A percentile compares a stretch with the other conserved stretches of the same genome.
phyloP scores from a whole-genome alignment of 2,113 vertebrate genomes.

The Pongo abelii region DNA sequence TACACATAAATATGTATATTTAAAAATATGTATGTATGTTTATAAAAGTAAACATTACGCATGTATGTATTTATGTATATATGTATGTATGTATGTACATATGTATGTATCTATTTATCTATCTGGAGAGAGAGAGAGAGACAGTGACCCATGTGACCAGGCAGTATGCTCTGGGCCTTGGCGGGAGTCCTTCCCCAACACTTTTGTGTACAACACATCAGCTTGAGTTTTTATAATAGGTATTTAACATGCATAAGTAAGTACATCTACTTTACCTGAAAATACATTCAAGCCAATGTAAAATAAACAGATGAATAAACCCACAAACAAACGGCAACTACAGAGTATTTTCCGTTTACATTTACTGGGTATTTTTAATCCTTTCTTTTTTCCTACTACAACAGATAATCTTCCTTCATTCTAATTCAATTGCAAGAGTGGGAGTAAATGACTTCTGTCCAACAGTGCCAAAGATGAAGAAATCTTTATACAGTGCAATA shows the following conservation, averaged over 20 bases:
- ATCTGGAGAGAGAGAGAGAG: too few species aligned
- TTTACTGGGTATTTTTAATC: not conserved
- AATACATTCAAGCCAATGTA: conserved; percentile 14
- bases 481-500: conserved; percentile 92
- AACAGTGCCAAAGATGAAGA: conserved; percentile 86
- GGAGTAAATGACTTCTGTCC: conserved; percentile 97
- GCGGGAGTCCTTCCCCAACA: not conserved
- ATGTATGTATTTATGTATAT: not conserved
- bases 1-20: not conserved
- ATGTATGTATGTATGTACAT: not conserved
- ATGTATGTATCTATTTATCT: not conserved
- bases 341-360: not conserved
- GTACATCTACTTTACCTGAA: conserved; percentile 14
- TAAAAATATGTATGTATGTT: not conserved
- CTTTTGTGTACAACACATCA: not conserved
- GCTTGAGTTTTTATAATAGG: not conserved
- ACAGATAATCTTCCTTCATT: conserved; percentile 96
- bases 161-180: not conserved
- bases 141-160: not conserved
- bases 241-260: not conserved
- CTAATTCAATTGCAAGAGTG: conserved; percentile 92
- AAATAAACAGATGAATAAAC: conserved; percentile 36
- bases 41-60: not conserved
- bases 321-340: not conserved
- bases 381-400: conserved; percentile 32